These are phyloP conservation scores for Podarcis cretensis DNA, from an alignment of 2,113 vertebrate species.

Conservation along the genomic window DNA sequence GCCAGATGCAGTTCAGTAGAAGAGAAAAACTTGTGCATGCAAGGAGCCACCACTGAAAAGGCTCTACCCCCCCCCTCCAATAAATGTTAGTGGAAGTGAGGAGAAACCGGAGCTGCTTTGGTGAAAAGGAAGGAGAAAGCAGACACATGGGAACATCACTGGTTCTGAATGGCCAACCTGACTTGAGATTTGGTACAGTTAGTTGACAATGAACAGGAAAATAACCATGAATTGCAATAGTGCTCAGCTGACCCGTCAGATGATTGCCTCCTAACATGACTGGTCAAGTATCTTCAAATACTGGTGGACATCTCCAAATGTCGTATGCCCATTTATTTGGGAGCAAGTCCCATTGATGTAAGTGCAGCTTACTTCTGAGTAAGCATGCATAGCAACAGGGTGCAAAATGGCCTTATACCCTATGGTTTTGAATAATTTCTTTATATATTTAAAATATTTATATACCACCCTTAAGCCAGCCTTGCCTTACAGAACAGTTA, in stretches of 20 bases:
- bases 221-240: not conserved
- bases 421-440: not conserved
- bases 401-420: not conserved
- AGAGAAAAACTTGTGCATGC: too few species aligned
- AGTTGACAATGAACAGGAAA: not conserved
- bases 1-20: too few species aligned
- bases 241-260: too few species aligned
- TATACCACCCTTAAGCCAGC: not conserved
- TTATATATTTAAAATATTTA: not conserved
- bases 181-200: not conserved
- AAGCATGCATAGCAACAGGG: not conserved
- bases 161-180: not conserved
- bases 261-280: not conserved
- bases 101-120: not conserved
- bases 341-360: not conserved
- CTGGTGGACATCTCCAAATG: not conserved
- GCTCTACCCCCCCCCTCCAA: not conserved
- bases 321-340: not conserved
- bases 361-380: not conserved
- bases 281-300: not conserved
- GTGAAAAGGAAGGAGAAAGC: not conserved
- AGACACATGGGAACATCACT: not conserved
- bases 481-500: not conserved
- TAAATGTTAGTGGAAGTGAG: not conserved
- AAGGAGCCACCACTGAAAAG: too few species aligned